These are phyloP conservation scores for Dexiosoma caninum DNA, from an alignment of 2,888 invertebrate species.

Conservation along the genomic window DNA sequence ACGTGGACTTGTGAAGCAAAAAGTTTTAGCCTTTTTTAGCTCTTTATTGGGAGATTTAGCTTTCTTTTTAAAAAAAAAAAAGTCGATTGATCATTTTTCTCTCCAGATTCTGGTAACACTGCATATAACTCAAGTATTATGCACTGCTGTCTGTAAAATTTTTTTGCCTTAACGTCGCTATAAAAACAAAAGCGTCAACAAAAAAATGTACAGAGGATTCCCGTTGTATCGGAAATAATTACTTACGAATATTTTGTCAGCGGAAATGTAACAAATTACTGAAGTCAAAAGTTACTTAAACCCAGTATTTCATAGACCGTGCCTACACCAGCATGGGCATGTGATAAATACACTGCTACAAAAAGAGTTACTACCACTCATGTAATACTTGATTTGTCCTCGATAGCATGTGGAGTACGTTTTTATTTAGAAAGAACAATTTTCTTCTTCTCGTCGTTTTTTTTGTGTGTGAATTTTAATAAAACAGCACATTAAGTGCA, in stretches of 20 bases:
- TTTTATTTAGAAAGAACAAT: not conserved
- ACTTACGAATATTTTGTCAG: constrained; percentile 55
- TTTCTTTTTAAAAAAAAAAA: too few species aligned
- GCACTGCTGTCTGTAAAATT: too few species aligned
- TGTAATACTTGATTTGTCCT: not conserved
- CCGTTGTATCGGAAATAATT: constrained; percentile 58
- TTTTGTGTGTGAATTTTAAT: constrained; percentile 49
- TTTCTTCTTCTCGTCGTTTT: not conserved
- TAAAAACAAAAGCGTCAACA: not conserved
- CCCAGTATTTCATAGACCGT: constrained; percentile 2
- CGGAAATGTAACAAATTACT: constrained; percentile 58
- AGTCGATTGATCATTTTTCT: too few species aligned
- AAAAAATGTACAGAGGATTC: not conserved
- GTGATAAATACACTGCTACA: too few species aligned
- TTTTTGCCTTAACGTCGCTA: too few species aligned
- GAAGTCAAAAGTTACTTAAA: constrained; percentile 52
- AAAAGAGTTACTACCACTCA: not conserved
- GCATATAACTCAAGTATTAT: too few species aligned
- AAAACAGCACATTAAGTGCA: constrained; percentile 39
- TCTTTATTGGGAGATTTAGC: too few species aligned
- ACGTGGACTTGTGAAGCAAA: too few species aligned
- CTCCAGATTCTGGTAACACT: too few species aligned
- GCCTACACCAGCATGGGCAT: not conserved
- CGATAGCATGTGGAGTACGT: constrained; percentile 35
- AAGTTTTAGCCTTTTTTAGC: too few species aligned